Evolutionary conservation across 2,797 vertebrate genomes (phyloP), one percentile per base, ranked within the genome.

Genomic region (Adrianichthys oophorus): DNA sequence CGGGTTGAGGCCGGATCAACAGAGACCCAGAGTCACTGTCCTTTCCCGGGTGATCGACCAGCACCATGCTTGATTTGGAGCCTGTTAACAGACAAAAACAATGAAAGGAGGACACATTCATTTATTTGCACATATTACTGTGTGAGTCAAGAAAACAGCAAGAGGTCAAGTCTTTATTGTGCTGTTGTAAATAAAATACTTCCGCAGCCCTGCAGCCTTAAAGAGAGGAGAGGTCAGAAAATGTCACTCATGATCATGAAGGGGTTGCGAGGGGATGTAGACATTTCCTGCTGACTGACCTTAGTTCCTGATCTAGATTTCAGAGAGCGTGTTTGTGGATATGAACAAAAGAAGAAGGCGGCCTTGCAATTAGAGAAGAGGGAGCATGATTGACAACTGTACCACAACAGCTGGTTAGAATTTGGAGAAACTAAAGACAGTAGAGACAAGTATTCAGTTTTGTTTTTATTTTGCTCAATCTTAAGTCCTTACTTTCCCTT

Each of bases 41-140:
- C 72, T 85, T 84, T 52, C 72, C 68, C 10, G 91, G 88, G 19
- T 92, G 83, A 74, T 92, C 93, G 4, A 94, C 89, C 59, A 96
- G 69, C 15, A 95, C 86, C 74, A 95, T 93, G 71, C 85, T 90
- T 0, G 90, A 86, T 49, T 76, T 82, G 66, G 87, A 76, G 80
- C 89, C 95, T 93, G 80, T 5, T 21, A 61, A 51, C 74, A 23
- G 70, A 63, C 50, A 71, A 13, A 78, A 4, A 75, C 74, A 6
- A 80, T 10, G 68, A 4, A 59, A 48, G 1, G 13, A 72, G 58
- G 14, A 48, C 32, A 37, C 32, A 12, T 37, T 37, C 13, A 12
- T 37, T 37, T 10, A 37, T 37, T 37, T 37, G 32, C 10, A 12
- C 32, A 37, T 13, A 12, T 12, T 13, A 12, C 32, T 12, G 10